phyloP scores from a whole-genome alignment of 2,113 vertebrate genomes.

The Ciconia maguari region DNA sequence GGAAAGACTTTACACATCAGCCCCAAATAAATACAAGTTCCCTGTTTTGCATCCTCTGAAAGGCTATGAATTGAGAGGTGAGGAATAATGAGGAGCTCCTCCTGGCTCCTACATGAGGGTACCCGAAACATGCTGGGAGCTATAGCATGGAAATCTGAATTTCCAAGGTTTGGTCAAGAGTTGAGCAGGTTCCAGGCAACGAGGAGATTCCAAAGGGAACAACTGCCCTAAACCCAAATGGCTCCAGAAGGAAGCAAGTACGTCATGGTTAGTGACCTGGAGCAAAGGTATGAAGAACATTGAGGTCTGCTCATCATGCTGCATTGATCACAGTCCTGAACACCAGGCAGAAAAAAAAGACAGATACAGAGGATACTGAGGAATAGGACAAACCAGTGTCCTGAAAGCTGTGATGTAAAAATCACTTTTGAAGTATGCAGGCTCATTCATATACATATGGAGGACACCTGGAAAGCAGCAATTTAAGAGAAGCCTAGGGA shows the following conservation, averaged over 20 bases:
- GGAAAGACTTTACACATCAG: conserved; percentile 7
- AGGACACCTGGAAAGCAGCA: conserved; percentile 19
- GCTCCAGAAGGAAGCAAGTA: neutral
- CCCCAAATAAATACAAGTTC: conserved; percentile 8
- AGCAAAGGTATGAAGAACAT: rapidly evolving
- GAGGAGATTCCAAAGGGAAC: neutral
- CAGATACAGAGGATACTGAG: neutral
- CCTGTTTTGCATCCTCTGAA: neutral
- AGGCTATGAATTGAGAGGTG: neutral
- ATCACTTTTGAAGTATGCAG: neutral
- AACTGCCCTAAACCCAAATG: neutral
- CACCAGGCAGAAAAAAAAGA: neutral
- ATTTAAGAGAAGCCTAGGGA: neutral
- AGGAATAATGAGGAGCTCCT: neutral
- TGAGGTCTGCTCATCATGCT: neutral
- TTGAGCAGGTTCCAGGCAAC: neutral
- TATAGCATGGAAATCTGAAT: neutral
- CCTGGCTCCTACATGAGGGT: neutral
- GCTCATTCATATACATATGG: neutral
- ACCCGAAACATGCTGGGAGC: neutral
- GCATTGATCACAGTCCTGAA: neutral
- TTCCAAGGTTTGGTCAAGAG: neutral
- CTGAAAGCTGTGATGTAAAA: neutral
- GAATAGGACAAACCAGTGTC: neutral
- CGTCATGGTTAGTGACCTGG: neutral